phyloP scores from a whole-genome alignment of 1,140 invertebrate species.

The Zaprionus inermis region DNA sequence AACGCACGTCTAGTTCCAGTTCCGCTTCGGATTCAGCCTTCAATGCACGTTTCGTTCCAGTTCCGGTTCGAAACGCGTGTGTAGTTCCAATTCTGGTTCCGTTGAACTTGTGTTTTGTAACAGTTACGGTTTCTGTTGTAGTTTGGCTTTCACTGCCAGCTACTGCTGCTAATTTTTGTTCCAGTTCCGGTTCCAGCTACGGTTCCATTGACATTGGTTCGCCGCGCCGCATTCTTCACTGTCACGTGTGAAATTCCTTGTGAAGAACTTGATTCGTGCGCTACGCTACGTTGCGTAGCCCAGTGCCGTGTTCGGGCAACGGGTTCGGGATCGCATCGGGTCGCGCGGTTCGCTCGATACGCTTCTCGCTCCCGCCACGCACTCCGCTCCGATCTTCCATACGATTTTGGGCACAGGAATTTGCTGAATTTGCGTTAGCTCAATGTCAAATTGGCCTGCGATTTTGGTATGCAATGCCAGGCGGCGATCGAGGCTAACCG shows the following conservation, averaged over 20 bases:
- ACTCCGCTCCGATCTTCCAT: conserved; percentile 8
- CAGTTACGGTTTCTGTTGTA: neutral
- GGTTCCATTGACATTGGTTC: neutral
- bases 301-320: neutral
- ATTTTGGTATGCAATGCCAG: conserved; percentile 69
- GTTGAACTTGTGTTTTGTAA: neutral
- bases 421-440: conserved; percentile 65
- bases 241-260: conserved; percentile 69
- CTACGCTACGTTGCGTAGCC: conserved; percentile 11
- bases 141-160: neutral
- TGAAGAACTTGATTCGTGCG: neutral
- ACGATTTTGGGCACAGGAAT: conserved; percentile 54
- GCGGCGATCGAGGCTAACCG: neutral
- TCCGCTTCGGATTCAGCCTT: neutral
- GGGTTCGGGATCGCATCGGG: neutral
- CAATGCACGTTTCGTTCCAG: neutral
- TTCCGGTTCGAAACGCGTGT: neutral
- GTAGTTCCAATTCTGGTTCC: neutral
- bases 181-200: neutral
- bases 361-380: neutral
- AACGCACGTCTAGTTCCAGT: neutral
- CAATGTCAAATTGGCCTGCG: conserved; percentile 77
- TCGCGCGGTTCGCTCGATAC: neutral
- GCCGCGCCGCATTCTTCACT: conserved; percentile 54
- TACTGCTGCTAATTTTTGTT: neutral